Conservation (phyloP, 2,113 vertebrate species). For the Paramisgurnus dabryanus region DNA sequence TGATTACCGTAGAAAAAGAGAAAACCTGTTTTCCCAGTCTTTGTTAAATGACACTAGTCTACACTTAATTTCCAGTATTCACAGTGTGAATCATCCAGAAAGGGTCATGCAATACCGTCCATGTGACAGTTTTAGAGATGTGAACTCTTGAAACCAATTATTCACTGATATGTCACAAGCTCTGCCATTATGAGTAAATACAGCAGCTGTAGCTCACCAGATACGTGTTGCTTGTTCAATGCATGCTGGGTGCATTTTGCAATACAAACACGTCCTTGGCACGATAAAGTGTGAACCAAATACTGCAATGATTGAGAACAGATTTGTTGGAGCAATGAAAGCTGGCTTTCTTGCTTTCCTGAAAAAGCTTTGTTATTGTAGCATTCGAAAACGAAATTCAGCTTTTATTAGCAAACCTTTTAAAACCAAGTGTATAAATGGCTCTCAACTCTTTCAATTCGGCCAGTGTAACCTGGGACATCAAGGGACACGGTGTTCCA, state of each 20-base stretch:
- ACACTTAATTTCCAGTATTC: neutral
- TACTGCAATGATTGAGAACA: slow-evolving; percentile 26
- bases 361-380: neutral
- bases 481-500: slow-evolving; percentile 48
- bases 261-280: slow-evolving; percentile 8
- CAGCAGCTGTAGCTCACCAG: neutral
- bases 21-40: neutral
- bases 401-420: neutral
- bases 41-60: neutral
- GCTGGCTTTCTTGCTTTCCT: slow-evolving; percentile 6
- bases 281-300: slow-evolving; percentile 18
- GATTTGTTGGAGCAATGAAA: slow-evolving; percentile 11
- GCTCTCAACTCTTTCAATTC: slow-evolving; percentile 25
- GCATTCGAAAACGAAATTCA: neutral
- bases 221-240: slow-evolving; percentile 3
- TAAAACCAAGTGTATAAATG: slow-evolving; percentile 13
- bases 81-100: neutral
- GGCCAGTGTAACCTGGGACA: slow-evolving; percentile 10
- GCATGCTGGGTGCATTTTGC: slow-evolving; percentile 7
- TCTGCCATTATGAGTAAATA: slow-evolving; percentile 2
- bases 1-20: neutral
- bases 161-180: slow-evolving; percentile 22
- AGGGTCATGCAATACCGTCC: neutral
- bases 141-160: slow-evolving; percentile 1
- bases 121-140: slow-evolving; percentile 7